phyloP scores from a whole-genome alignment of 2,888 invertebrate genomes.

The Julus scanicus region DNA sequence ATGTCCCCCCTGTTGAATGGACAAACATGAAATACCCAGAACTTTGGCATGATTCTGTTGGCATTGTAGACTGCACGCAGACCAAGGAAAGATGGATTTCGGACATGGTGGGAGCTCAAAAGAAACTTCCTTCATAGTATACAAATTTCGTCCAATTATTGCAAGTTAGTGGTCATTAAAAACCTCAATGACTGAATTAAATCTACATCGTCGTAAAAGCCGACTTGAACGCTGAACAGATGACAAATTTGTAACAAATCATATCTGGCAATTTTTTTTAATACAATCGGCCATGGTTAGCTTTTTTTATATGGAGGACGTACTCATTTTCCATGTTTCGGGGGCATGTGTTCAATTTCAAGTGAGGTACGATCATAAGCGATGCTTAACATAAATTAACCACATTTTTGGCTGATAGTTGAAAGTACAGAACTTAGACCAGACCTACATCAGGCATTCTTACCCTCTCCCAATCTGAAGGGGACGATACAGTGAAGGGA shows the following conservation, averaged over 20 bases:
- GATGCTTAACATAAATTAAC: neutral
- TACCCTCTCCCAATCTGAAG: neutral
- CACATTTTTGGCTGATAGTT: neutral
- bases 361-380: neutral
- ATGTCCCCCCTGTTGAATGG: neutral
- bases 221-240: neutral
- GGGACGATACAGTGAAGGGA: neutral
- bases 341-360: neutral
- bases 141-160: neutral
- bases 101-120: neutral
- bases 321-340: neutral
- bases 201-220: neutral
- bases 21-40: neutral
- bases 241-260: neutral
- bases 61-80: neutral
- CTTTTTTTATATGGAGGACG: too few species aligned
- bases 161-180: neutral
- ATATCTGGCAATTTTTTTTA: neutral
- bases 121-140: neutral
- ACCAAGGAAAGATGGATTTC: neutral
- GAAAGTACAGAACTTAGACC: neutral
- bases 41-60: neutral
- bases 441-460: neutral
- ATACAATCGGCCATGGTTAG: neutral
- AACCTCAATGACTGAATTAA: slow-evolving; percentile 21